Evolutionary conservation across 2,797 vertebrate genomes (phyloP).

Genomic region (Cyprinella venusta): DNA sequence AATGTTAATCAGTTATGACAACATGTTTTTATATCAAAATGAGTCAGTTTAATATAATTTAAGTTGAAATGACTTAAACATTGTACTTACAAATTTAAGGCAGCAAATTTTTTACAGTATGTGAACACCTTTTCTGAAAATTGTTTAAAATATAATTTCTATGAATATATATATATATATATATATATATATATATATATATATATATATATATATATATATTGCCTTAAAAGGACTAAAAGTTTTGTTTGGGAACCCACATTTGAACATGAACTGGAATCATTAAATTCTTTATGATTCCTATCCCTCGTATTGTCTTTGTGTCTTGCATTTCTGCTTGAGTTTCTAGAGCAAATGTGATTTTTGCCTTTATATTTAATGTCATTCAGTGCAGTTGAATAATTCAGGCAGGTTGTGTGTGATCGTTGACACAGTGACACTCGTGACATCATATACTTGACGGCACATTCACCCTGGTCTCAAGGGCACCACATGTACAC

Average conservation of each 20-base stretch:
- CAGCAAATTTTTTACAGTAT: background rate
- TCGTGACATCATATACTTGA: slow-evolving; percentile 16
- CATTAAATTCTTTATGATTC: background rate
- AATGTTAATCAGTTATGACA: no score
- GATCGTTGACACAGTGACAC: slow-evolving; percentile 26
- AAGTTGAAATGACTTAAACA: no score
- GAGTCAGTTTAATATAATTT: no score
- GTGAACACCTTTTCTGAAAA: background rate
- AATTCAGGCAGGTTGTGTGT: slow-evolving; percentile 13
- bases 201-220: no score
- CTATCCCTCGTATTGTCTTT: background rate
- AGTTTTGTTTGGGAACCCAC: background rate
- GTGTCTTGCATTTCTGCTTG: background rate
- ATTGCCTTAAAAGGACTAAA: background rate
- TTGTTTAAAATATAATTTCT: background rate
- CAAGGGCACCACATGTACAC: slow-evolving; percentile 10
- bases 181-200: no score
- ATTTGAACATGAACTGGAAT: background rate
- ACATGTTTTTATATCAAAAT: no score
- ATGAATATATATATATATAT: no score
- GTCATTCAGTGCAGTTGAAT: slow-evolving; percentile 21
- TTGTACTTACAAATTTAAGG: no score
- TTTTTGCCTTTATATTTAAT: slow-evolving; percentile 23
- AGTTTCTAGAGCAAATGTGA: background rate
- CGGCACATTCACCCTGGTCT: slow-evolving; percentile 3